phyloP scores from a whole-genome alignment of 2,113 vertebrate species.

The Grammomys surdaster region DNA sequence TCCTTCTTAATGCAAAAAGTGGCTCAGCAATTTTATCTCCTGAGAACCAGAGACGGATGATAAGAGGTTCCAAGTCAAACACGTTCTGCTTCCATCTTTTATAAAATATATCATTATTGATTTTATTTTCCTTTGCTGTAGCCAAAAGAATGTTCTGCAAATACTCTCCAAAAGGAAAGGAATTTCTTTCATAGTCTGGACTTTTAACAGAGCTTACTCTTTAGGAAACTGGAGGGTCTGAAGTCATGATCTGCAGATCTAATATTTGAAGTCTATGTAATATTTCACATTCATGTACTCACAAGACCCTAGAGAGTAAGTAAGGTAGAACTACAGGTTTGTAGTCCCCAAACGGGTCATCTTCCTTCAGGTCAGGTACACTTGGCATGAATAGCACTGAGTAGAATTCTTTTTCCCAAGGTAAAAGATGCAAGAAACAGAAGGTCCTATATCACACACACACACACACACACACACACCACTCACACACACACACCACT shows the following conservation, averaged over 20 bases:
- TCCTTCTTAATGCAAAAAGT: slow-evolving; percentile 59
- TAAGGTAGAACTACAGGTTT: neutral
- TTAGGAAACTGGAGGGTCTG: neutral
- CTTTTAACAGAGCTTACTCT: slow-evolving; percentile 7
- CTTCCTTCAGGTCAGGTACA: neutral
- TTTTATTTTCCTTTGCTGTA: slow-evolving; percentile 71
- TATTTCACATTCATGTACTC: neutral
- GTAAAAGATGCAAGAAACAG: neutral
- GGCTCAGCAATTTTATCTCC: slow-evolving; percentile 25
- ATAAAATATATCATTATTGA: slow-evolving; percentile 69
- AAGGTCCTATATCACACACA: neutral
- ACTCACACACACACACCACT: too few relatives aligned
- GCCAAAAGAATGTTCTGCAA: slow-evolving; percentile 67
- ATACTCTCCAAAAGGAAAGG: slow-evolving; percentile 64
- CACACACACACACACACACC: neutral
- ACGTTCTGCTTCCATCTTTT: slow-evolving; percentile 61
- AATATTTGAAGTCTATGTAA: neutral
- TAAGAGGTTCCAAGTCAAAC: slow-evolving; percentile 66
- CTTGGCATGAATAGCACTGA: neutral
- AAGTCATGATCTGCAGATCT: slow-evolving; percentile 9
- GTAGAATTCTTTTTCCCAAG: neutral
- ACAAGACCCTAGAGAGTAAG: neutral
- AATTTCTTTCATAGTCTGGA: slow-evolving; percentile 68
- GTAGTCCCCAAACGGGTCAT: neutral
- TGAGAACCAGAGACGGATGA: slow-evolving; percentile 47